A percentile compares a stretch with the other conserved stretches of the same genome.
Conservation (phyloP, 2,797 vertebrate species). For the Helarctos malayanus region DNA sequence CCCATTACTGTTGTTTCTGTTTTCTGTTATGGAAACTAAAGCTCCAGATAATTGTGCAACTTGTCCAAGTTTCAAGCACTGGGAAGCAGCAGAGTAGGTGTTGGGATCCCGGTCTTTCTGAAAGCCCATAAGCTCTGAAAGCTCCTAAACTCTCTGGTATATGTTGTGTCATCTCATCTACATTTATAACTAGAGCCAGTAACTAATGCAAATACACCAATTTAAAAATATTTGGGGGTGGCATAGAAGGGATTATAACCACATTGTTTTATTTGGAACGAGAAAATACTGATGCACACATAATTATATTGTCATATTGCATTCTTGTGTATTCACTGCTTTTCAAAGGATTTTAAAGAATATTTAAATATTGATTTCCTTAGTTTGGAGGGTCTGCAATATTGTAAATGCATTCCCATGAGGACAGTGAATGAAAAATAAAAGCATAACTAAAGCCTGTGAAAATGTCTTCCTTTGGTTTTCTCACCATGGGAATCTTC, state of each 20-base stretch:
- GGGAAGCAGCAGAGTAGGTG: not conserved
- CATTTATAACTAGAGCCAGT: not conserved
- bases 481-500: not conserved
- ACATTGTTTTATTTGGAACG: not conserved
- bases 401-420: not conserved
- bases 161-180: not conserved
- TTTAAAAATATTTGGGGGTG: not conserved
- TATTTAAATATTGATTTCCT: not conserved
- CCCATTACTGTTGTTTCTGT: not conserved
- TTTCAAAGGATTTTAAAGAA: slow-evolving; percentile 23
- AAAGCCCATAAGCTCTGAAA: not conserved
- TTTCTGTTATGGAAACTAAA: not conserved
- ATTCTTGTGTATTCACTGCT: not conserved
- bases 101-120: not conserved
- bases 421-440: not conserved
- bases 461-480: not conserved
- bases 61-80: not conserved
- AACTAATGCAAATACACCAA: not conserved
- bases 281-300: slow-evolving; percentile 18
- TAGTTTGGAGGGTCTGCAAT: not conserved
- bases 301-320: not conserved
- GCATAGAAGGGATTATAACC: not conserved
- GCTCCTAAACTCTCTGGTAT: not conserved
- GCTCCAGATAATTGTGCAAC: not conserved
- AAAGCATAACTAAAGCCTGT: not conserved